phyloP scores from a whole-genome alignment of 2,797 vertebrate genomes.

The Cottoperca gobio region DNA sequence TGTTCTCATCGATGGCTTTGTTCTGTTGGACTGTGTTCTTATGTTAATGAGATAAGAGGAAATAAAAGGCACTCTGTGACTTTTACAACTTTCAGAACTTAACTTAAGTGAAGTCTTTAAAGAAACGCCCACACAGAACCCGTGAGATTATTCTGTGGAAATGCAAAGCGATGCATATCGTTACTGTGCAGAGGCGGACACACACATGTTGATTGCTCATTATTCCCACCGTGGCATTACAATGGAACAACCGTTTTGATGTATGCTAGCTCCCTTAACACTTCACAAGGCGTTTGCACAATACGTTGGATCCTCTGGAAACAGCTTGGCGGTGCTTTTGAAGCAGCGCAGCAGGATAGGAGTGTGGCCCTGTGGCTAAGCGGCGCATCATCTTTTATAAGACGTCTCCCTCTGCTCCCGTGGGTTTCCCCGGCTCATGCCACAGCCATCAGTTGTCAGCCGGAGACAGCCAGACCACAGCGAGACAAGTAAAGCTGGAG shows the following conservation, averaged over 20 bases:
- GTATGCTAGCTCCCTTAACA: conserved; percentile 21
- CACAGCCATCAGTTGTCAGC: conserved; percentile 61
- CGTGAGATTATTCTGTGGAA: conserved; percentile 35
- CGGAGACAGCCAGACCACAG: conserved; percentile 45
- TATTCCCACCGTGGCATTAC: conserved; percentile 25
- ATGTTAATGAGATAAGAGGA: conserved; percentile 60
- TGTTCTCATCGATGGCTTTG: conserved; percentile 63
- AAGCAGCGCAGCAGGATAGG: conserved; percentile 39
- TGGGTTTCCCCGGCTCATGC: conserved; percentile 49
- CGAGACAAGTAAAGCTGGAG: conserved; percentile 35
- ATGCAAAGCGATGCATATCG: conserved; percentile 24
- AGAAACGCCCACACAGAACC: conserved; percentile 21
- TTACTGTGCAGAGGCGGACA: conserved; percentile 22
- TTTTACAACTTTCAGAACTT: conserved; percentile 48
- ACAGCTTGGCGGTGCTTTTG: conserved; percentile 39
- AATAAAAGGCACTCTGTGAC: conserved; percentile 46
- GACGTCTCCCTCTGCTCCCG: conserved; percentile 52
- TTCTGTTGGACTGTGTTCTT: conserved; percentile 41
- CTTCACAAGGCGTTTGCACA: conserved; percentile 8
- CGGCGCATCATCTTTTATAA: conserved; percentile 54
- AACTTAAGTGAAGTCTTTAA: conserved; percentile 8
- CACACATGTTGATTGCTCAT: conserved; percentile 36
- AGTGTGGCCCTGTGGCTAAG: conserved; percentile 45
- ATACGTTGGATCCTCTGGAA: conserved; percentile 16
- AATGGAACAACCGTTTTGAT: conserved; percentile 20